phyloP scores from a whole-genome alignment of 2,113 vertebrate genomes.

The Chelonoidis abingdonii region DNA sequence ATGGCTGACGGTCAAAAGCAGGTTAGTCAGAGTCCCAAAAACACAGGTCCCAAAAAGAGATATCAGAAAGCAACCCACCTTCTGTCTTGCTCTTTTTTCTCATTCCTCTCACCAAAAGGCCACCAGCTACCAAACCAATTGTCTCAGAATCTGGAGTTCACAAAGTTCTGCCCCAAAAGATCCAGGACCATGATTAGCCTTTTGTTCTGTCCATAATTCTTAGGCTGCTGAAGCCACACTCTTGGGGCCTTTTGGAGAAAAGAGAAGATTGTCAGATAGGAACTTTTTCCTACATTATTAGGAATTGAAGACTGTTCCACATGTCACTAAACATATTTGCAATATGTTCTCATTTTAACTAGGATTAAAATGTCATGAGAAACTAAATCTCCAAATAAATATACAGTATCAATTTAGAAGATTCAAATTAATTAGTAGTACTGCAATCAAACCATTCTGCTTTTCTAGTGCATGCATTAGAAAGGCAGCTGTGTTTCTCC shows the following conservation, averaged over 20 bases:
- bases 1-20: not conserved
- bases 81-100: not conserved
- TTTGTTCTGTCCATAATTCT: not conserved
- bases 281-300: not conserved
- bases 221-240: not conserved
- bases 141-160: not conserved
- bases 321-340: not conserved
- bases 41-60: not conserved
- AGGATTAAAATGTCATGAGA: not conserved
- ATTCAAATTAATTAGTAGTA: not conserved
- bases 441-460: not conserved
- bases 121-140: not conserved
- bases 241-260: not conserved
- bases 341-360: not conserved
- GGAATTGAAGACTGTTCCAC: not conserved
- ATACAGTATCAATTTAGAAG: not conserved
- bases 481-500: not conserved
- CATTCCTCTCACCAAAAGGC: too few relatives aligned
- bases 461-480: not conserved
- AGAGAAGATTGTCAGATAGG: not conserved
- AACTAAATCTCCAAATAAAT: not conserved
- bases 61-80: rapidly evolving
- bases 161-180: not conserved
- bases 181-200: not conserved
- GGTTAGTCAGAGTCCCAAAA: not conserved